Conservation (phyloP, 2,888 invertebrate species). For the Pseudoips prasinana region DNA sequence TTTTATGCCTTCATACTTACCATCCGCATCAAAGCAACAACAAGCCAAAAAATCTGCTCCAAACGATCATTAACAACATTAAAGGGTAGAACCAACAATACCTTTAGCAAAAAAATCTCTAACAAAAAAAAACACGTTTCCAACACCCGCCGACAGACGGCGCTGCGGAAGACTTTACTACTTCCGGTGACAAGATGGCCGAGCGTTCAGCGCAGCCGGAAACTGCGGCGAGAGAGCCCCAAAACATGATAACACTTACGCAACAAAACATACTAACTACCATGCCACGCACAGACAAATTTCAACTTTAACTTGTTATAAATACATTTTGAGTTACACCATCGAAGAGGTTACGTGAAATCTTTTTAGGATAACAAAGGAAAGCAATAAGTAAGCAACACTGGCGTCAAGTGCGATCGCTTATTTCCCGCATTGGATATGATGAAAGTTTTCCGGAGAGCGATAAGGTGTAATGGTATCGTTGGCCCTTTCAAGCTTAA, state of each 20-base stretch:
- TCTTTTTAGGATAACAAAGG: slow-evolving; percentile 30
- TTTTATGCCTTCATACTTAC: background rate
- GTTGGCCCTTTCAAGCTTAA: slow-evolving; percentile 48
- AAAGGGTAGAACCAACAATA: slow-evolving; percentile 26
- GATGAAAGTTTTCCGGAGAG: slow-evolving; percentile 72
- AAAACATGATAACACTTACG: slow-evolving; percentile 53
- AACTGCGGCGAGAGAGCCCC: slow-evolving; percentile 63
- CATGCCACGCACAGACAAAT: background rate
- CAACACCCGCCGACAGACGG: slow-evolving; percentile 54
- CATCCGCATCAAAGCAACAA: slow-evolving; percentile 2
- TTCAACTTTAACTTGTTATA: fast-evolving
- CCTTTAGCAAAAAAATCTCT: slow-evolving; percentile 10
- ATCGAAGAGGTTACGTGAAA: background rate
- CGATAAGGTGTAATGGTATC: slow-evolving; percentile 66
- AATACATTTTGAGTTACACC: slow-evolving; percentile 2
- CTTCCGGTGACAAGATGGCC: slow-evolving; percentile 80
- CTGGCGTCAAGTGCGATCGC: slow-evolving; percentile 66
- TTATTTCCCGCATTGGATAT: slow-evolving; percentile 72
- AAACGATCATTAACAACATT: slow-evolving; percentile 22
- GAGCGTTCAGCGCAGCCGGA: slow-evolving; percentile 68
- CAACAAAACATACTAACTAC: slow-evolving; percentile 18
- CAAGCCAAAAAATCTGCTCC: slow-evolving; percentile 5
- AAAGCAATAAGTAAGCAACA: slow-evolving; percentile 56
- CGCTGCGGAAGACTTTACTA: slow-evolving; percentile 79
- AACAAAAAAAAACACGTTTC: slow-evolving; percentile 51